These are phyloP conservation scores for Eubasilissa splendida DNA, from an alignment of 2,888 invertebrate species.

Conservation along the genomic window DNA sequence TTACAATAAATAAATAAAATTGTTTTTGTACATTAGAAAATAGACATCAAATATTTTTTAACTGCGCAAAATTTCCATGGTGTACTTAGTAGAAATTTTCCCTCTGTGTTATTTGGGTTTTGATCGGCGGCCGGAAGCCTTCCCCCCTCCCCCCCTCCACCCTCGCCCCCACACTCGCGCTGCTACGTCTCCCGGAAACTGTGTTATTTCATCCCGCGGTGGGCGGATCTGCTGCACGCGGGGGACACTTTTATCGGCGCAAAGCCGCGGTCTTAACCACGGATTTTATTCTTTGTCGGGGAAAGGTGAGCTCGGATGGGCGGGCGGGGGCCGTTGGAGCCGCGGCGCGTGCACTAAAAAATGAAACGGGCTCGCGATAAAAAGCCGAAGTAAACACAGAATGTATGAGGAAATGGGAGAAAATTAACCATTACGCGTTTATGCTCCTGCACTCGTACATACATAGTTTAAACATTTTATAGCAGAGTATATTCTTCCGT, in stretches of 20 bases:
- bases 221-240: too few relatives aligned
- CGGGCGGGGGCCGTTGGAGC: not conserved
- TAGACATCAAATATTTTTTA: too few relatives aligned
- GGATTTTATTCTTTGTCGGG: constrained; percentile 6
- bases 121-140: too few relatives aligned
- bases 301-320: not conserved
- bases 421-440: constrained; percentile 4
- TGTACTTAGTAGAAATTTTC: too few relatives aligned
- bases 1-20: too few relatives aligned
- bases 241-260: not conserved
- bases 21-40: too few relatives aligned
- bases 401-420: not conserved
- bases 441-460: not conserved
- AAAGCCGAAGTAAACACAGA: not conserved
- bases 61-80: too few relatives aligned
- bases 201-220: too few relatives aligned
- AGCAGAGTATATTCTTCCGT: not conserved
- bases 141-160: too few relatives aligned
- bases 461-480: not conserved
- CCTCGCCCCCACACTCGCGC: too few relatives aligned
- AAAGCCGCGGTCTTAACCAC: not conserved
- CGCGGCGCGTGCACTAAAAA: not conserved
- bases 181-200: too few relatives aligned
- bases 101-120: too few relatives aligned
- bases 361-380: constrained; percentile 5